Base-by-base conservation (phyloP, 2,888 invertebrate species). In the Cerastoderma edule region DNA sequence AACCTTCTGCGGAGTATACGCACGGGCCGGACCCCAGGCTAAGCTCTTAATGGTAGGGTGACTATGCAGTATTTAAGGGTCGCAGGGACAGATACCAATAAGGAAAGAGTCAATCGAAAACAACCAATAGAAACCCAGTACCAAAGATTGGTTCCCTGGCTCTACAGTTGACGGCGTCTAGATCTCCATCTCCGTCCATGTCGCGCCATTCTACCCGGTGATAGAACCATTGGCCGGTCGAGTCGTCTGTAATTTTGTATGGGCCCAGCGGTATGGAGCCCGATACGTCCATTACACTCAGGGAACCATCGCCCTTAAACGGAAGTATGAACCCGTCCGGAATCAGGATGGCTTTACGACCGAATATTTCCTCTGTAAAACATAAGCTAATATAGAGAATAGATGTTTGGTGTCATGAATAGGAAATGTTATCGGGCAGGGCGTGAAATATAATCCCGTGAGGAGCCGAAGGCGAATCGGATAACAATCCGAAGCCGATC, bases 311-410 rank as follows among this genome's bases (percentile, higher is more conserved):
- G 4, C 79, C 80, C 70, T 85, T 83, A 32, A 81, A 80, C 1
- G 88, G 87, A 16, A 86, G 81, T 27, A 88, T 72, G 64, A 88
- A 88, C 0, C 88, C 88, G 57, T 85, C 84, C 0, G 88, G 86
- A 57, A 86, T 80, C 0, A 75, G 68, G 0, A 87, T 39, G 67
- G 83, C 78, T 35, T 76, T 66, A 24, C 75, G 75, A 5, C 81
- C 79, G 65, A 87, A 87, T 32, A 69, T 48, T 2, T 85, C 79
- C 27, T 78, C 69, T 56, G 72, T 76, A 85, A 32, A 35, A 64
- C 64, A 53, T n/a, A n/a, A n/a, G n/a, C n/a, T n/a, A n/a, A n/a
- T n/a, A n/a, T n/a, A n/a, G n/a, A n/a, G n/a, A n/a, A n/a, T n/a
- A n/a, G n/a, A n/a, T n/a, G n/a, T n/a, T n/a, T n/a, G n/a, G n/a